Conservation (phyloP, 2,888 invertebrate genomes). For the Apotomis turbidana region DNA sequence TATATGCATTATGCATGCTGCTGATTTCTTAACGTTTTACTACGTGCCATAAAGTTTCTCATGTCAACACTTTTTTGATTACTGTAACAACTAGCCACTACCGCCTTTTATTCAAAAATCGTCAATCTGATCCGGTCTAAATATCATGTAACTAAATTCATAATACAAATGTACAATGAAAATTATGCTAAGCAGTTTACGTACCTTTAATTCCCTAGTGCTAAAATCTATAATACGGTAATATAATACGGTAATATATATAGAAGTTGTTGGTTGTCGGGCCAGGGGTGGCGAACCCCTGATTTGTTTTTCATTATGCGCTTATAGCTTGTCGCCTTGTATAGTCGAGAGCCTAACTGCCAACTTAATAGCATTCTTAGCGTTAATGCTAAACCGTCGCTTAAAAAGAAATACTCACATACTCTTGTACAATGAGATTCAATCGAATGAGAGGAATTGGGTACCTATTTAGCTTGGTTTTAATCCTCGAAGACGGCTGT, state of each 20-base stretch:
- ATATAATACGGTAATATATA: constrained; percentile 37
- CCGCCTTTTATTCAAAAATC: not conserved
- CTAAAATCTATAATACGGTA: constrained; percentile 42
- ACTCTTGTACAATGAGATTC: not conserved
- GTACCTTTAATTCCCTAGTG: constrained; percentile 16
- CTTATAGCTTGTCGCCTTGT: constrained; percentile 56
- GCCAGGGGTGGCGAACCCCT: constrained; percentile 55
- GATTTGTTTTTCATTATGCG: constrained; percentile 76
- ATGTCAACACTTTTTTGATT: no score
- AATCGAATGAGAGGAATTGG: constrained; percentile 2
- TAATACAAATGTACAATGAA: constrained; percentile 10
- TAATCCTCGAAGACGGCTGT: not conserved
- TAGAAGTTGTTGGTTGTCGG: constrained; percentile 58
- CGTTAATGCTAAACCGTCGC: constrained; percentile 44
- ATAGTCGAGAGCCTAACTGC: constrained; percentile 54
- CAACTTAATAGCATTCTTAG: constrained; percentile 54
- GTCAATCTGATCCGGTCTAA: not conserved
- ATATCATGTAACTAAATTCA: constrained; percentile 25
- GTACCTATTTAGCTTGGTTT: not conserved
- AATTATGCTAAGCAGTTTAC: not conserved
- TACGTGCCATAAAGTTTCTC: no score
- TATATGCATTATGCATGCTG: no score
- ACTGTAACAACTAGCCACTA: no score
- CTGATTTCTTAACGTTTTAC: no score
- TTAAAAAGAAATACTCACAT: constrained; percentile 18